Evolutionary conservation across 2,888 invertebrate species (phyloP), one percentile per base, ranked within the genome.

Genomic region (Belgica antarctica): DNA sequence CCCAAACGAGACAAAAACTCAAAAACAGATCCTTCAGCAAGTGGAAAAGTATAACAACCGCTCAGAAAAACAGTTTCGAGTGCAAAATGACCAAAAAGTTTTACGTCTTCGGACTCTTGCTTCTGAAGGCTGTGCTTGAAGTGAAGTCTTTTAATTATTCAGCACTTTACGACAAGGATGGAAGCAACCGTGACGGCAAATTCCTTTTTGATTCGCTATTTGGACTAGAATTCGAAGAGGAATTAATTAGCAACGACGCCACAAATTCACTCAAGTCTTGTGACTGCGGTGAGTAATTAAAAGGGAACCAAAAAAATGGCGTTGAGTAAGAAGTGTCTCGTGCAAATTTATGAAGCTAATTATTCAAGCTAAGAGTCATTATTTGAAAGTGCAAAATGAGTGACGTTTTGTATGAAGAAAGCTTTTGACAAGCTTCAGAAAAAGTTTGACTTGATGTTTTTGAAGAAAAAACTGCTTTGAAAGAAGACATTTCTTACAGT

Each of bases 131-230:
- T 52, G 15, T 27, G 19, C 5, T 28, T 5, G 24, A 25, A 7
- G 36, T 41, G 15, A 15, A 22, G 7, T 41, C 24, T n/a, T 46
- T 46, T 27, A 59, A 59, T 25, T 59, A 59, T 25, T 52, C 46
- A 3, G 4, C 52, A 15, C 24, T 52, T 15, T 52, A 52, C 12
- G 52, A 52, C 22, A 59, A 7, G 8, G 59, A 59, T 19, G 59
- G n/a, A 2, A 46, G 24, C 52, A 85, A 85, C 76, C 83, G 88
- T 75, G 82, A 84, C 5, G 84, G 85, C 73, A 83, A 85, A 77
- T 88, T 90, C 78, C 81, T 89, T 70, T 89, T 90, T 76, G 89
- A 90, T 76, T 84, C 87, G 27, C 82, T 90, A 72, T 87, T 89
- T 77, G 87, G 88, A 10, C 80, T 88, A 73, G 87, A 87, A 75